phyloP scores from a whole-genome alignment of 2,888 invertebrate genomes.

The Apotomis capreana region DNA sequence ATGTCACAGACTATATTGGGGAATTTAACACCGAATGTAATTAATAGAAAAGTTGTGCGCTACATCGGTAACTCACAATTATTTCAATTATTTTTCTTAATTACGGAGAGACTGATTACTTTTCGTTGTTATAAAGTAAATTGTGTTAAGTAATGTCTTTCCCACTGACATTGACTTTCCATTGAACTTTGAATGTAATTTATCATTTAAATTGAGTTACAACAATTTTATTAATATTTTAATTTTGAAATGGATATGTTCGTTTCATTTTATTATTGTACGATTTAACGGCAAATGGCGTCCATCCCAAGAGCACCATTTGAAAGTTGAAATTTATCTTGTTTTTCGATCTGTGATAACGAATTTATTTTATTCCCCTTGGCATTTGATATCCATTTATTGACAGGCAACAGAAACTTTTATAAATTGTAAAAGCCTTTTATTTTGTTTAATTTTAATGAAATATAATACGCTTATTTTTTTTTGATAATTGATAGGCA shows the following conservation, averaged over 20 bases:
- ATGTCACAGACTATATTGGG: background rate
- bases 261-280: too few relatives aligned
- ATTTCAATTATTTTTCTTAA: slow-evolving; percentile 27
- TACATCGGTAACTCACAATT: slow-evolving; percentile 17
- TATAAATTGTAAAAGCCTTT: too few relatives aligned
- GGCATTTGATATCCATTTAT: too few relatives aligned
- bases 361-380: too few relatives aligned
- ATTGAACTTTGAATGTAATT: background rate
- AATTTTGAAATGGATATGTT: background rate
- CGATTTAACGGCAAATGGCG: too few relatives aligned
- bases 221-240: background rate
- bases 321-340: too few relatives aligned
- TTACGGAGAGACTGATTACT: slow-evolving; percentile 17
- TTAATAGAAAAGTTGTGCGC: slow-evolving; percentile 19
- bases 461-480: too few relatives aligned
- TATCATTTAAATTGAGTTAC: background rate
- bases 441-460: too few relatives aligned
- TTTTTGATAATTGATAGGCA: too few relatives aligned
- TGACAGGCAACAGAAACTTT: too few relatives aligned
- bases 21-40: slow-evolving; percentile 6
- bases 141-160: slow-evolving; percentile 9
- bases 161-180: background rate
- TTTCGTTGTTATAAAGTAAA: slow-evolving; percentile 3
- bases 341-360: background rate
- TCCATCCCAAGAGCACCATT: too few relatives aligned